These are phyloP conservation scores for Diarsia dahlii DNA, from an alignment of 2,888 invertebrate genomes.

Conservation along the genomic window DNA sequence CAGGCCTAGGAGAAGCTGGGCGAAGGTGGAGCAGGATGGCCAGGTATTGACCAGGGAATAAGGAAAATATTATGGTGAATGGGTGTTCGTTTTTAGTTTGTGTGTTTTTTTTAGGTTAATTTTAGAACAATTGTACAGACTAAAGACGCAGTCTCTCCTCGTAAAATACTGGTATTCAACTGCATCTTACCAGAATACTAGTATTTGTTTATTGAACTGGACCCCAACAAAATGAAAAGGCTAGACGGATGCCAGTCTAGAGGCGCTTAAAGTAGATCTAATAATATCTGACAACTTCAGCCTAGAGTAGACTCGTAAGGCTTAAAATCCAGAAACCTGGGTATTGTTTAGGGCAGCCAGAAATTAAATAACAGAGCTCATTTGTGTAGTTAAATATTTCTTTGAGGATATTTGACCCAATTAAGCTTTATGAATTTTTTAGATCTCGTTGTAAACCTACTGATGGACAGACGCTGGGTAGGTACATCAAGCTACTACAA, in stretches of 20 bases:
- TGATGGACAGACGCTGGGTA: too few species aligned
- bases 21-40: constrained; percentile 83
- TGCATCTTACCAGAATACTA: too few species aligned
- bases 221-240: too few species aligned
- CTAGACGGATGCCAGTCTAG: too few species aligned
- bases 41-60: constrained; percentile 76
- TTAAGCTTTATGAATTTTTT: too few species aligned
- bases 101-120: constrained; percentile 17
- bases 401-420: too few species aligned
- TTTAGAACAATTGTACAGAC: background rate
- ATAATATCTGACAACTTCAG: background rate
- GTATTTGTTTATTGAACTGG: too few species aligned
- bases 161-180: too few species aligned
- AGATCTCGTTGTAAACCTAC: too few species aligned
- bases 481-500: too few species aligned
- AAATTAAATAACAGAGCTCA: background rate
- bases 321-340: background rate
- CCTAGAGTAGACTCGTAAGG: too few species aligned
- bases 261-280: background rate
- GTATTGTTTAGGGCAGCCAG: background rate
- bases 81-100: constrained; percentile 28
- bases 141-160: background rate
- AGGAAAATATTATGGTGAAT: constrained; percentile 29
- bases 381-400: too few species aligned
- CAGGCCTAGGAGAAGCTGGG: constrained; percentile 83